Evolutionary conservation across 2,888 invertebrate species (phyloP).

Genomic region (Eustalomyia histrio): DNA sequence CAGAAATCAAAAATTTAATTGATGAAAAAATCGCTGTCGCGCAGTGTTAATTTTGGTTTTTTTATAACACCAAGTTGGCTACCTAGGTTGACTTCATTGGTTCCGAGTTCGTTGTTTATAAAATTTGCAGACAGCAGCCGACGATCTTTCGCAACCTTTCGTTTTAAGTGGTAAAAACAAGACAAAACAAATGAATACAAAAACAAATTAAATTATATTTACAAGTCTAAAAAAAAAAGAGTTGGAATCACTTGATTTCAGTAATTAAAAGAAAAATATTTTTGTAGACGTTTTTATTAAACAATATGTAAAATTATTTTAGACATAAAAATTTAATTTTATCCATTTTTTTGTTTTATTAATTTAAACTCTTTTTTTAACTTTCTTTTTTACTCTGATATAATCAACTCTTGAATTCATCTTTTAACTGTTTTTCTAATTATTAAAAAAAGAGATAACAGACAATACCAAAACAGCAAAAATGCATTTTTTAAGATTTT

Average conservation of each 20-base stretch:
- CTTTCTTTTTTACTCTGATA: constrained; percentile 9
- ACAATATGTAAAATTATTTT: too few relatives aligned
- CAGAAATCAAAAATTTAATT: too few relatives aligned
- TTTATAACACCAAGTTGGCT: too few relatives aligned
- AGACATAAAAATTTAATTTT: constrained; percentile 4
- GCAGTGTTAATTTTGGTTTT: too few relatives aligned
- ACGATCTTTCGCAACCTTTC: constrained; percentile 38
- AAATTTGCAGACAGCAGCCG: background rate
- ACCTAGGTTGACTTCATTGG: background rate
- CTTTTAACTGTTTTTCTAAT: constrained; percentile 36
- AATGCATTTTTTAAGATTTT: constrained; percentile 32
- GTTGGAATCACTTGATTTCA: too few relatives aligned
- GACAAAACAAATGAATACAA: constrained; percentile 37
- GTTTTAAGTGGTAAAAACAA: constrained; percentile 42
- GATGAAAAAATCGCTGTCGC: too few relatives aligned
- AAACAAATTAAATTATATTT: constrained; percentile 27
- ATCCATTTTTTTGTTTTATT: too few relatives aligned
- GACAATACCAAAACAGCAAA: constrained; percentile 30
- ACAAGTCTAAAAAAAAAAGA: background rate
- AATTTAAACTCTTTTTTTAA: background rate
- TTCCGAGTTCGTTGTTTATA: background rate
- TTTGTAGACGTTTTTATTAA: too few relatives aligned
- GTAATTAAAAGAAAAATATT: too few relatives aligned
- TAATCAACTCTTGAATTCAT: constrained; percentile 1
- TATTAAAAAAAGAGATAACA: constrained; percentile 47